Evolutionary conservation across 2,888 invertebrate species (phyloP).

Genomic region (Dioctria rufipes): DNA sequence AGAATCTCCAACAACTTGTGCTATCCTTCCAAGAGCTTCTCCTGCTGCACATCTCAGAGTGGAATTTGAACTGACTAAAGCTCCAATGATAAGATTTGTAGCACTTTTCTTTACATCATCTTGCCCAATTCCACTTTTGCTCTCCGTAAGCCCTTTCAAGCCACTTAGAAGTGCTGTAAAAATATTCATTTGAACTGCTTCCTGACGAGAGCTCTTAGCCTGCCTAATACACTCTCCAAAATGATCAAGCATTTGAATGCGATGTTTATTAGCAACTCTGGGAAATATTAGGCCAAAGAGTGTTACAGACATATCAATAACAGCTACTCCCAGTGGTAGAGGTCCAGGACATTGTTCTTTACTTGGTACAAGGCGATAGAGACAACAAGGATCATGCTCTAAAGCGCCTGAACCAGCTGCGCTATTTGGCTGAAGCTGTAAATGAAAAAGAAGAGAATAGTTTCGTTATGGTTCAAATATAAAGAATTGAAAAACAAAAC

Average conservation of each 20-base stretch:
- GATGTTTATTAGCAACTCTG: constrained; percentile 94
- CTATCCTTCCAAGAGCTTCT: constrained; percentile 94
- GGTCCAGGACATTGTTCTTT: constrained; percentile 78
- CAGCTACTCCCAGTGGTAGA: constrained; percentile 94
- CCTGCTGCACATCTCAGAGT: constrained; percentile 94
- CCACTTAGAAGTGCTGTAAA: constrained; percentile 94
- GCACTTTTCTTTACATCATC: constrained; percentile 92
- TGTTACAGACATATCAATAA: constrained; percentile 94
- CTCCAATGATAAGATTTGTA: constrained; percentile 84
- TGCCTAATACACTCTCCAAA: constrained; percentile 95
- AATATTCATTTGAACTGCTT: constrained; percentile 96
- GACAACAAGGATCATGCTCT: constrained; percentile 95
- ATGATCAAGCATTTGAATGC: constrained; percentile 97
- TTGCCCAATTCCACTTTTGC: constrained; percentile 87
- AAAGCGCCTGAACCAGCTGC: constrained; percentile 96
- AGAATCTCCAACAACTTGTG: constrained; percentile 89
- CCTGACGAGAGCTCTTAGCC: constrained; percentile 92
- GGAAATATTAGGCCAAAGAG: constrained; percentile 96
- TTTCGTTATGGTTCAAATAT: no score
- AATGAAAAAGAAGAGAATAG: constrained; percentile 54
- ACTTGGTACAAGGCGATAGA: constrained; percentile 81
- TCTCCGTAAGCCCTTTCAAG: constrained; percentile 88
- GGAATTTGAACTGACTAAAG: constrained; percentile 82
- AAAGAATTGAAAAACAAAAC: neutral
- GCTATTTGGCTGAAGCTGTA: constrained; percentile 92